phyloP scores from a whole-genome alignment of 30 jellyfish, hydroid and myxozoan genomes.

The Hydractinia symbiolongicarpus region DNA sequence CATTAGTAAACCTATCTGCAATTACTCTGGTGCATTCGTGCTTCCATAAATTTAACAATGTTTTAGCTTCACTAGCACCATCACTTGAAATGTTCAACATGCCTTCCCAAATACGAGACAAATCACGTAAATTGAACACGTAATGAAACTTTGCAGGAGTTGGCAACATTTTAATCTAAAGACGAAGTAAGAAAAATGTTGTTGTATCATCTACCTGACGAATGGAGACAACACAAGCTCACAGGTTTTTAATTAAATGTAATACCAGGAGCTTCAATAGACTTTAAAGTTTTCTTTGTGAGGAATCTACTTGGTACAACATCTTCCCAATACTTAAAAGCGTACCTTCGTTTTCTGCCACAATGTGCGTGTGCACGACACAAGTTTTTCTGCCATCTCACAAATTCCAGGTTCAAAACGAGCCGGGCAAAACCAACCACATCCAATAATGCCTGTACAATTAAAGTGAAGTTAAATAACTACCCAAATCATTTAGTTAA shows the following conservation, averaged over 20 bases:
- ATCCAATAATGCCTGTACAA: slow-evolving; percentile 68
- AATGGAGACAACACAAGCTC: not conserved
- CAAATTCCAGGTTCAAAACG: slow-evolving; percentile 54
- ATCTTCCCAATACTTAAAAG: not conserved
- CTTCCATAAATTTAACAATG: slow-evolving; percentile 69
- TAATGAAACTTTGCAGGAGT: slow-evolving; percentile 96
- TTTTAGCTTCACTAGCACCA: slow-evolving; percentile 24
- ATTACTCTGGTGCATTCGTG: slow-evolving; percentile 86
- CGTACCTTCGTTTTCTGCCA: slow-evolving; percentile 91
- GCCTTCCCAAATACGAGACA: slow-evolving; percentile 99
- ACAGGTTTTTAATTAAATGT: too few relatives aligned
- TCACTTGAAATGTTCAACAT: slow-evolving; percentile 71
- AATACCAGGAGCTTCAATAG: too few relatives aligned
- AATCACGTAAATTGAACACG: slow-evolving; percentile 87
- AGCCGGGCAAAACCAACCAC: slow-evolving; percentile 82
- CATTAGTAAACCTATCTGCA: slow-evolving; percentile 83
- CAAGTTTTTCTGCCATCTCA: slow-evolving; percentile 44
- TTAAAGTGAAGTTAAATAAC: too few relatives aligned
- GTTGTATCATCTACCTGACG: not conserved
- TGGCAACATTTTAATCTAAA: slow-evolving; percentile 89
- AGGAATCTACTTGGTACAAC: not conserved
- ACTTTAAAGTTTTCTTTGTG: not conserved
- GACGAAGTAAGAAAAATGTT: not conserved
- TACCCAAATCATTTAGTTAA: not conserved
- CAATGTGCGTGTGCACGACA: slow-evolving; percentile 69